Percentiles rank a stretch among this genome's conserved stretches.
Conservation (phyloP, 1,140 invertebrate genomes). For the Limonius californicus region DNA sequence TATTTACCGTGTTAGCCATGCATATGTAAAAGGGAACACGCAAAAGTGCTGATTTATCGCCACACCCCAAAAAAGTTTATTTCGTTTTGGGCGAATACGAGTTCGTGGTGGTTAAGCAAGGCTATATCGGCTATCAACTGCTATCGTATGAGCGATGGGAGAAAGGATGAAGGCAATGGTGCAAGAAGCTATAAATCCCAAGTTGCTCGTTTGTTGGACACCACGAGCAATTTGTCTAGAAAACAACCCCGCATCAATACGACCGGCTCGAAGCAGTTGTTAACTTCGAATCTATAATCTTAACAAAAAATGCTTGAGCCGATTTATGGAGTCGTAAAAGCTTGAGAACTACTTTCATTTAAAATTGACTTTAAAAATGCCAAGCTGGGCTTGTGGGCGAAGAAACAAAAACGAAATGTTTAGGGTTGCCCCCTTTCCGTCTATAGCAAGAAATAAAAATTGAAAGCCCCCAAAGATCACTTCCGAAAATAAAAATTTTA, state of each 20-base stretch:
- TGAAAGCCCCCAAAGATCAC: too few species aligned
- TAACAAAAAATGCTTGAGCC: not conserved
- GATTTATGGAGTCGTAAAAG: too few species aligned
- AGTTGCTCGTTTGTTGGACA: constrained; percentile 10
- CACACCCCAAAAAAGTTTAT: not conserved
- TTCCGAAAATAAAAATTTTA: too few species aligned
- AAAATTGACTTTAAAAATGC: too few species aligned
- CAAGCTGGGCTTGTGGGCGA: too few species aligned
- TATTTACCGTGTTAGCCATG: not conserved
- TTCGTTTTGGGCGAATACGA: not conserved
- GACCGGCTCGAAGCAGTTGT: not conserved
- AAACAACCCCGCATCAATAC: constrained; percentile 1
- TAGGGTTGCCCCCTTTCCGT: too few species aligned
- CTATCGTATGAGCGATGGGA: constrained; percentile 4
- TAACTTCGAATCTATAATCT: not conserved
- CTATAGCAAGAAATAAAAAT: too few species aligned
- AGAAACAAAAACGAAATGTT: too few species aligned
- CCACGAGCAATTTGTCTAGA: constrained; percentile 7
- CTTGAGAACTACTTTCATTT: too few species aligned
- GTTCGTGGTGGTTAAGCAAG: not conserved
- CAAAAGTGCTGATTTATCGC: not conserved
- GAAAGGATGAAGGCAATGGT: constrained; percentile 1
- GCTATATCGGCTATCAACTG: not conserved
- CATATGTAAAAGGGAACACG: not conserved
- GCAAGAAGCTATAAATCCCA: constrained; percentile 12